Conservation (phyloP, 2,797 vertebrate genomes). For the Mormyrus proboscirostris region DNA sequence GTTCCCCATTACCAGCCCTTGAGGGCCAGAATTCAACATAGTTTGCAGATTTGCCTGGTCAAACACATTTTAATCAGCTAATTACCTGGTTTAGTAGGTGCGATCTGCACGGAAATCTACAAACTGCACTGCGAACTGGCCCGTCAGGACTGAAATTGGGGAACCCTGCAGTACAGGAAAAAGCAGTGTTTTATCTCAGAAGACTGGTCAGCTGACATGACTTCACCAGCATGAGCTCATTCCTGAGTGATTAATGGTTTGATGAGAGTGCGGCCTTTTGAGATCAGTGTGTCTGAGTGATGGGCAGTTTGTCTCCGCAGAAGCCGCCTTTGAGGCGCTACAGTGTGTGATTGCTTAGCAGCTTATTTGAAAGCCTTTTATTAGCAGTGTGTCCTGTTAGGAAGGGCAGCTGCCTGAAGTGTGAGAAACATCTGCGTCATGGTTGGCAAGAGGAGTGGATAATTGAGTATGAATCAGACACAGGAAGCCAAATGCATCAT, state of each 20-base stretch:
- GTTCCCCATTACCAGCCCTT: neutral
- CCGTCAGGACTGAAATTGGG: neutral
- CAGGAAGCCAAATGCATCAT: neutral
- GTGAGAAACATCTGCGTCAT: neutral
- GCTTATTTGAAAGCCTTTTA: neutral
- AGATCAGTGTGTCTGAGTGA: neutral
- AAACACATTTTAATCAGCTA: neutral
- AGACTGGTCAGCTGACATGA: neutral
- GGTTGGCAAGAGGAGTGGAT: neutral
- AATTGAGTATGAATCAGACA: neutral
- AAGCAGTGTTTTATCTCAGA: neutral
- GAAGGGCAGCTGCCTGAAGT: neutral
- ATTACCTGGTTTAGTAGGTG: neutral
- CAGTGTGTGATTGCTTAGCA: neutral
- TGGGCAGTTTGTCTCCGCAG: neutral
- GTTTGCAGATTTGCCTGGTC: neutral
- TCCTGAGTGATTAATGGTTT: neutral
- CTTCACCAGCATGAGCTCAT: neutral
- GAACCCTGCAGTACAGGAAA: neutral
- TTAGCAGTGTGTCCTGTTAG: neutral
- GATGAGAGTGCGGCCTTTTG: neutral
- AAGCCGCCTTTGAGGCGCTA: neutral
- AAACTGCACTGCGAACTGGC: neutral
- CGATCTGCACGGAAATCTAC: neutral
- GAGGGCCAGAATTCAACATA: neutral